Evolutionary conservation across 2,888 invertebrate genomes (phyloP).

Genomic region (Antitype chi): DNA sequence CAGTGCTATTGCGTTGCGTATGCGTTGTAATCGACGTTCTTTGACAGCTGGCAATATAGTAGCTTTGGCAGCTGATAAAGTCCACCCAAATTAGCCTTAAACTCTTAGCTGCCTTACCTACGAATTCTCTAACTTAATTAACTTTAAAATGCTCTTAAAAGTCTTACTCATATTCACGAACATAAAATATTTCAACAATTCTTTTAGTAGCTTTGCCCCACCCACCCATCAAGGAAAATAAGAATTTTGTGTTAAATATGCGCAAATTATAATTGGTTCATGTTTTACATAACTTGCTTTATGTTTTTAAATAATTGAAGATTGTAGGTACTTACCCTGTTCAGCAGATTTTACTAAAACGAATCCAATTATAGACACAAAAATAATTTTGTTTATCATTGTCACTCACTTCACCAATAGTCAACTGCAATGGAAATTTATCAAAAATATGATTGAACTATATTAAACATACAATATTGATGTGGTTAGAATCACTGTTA

Average conservation of each 20-base stretch:
- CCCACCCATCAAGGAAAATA: constrained; percentile 44
- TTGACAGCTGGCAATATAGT: no score
- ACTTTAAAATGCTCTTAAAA: background rate
- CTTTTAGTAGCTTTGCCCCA: background rate
- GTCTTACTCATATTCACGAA: background rate
- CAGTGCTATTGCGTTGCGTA: background rate
- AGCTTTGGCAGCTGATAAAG: background rate
- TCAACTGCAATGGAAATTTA: constrained; percentile 5
- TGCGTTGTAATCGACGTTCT: background rate
- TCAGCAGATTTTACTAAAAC: constrained; percentile 9
- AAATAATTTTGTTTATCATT: constrained; percentile 28
- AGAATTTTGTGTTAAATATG: background rate
- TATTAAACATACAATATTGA: background rate
- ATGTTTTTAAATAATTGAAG: background rate
- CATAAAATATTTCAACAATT: constrained; percentile 1
- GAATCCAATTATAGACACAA: constrained; percentile 31
- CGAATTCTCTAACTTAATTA: no score
- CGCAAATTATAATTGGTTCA: background rate
- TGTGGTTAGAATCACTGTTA: constrained; percentile 31
- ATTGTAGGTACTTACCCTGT: constrained; percentile 30
- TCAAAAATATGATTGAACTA: constrained; percentile 11
- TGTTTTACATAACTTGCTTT: background rate
- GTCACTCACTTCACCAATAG: constrained; percentile 27
- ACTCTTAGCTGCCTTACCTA: background rate
- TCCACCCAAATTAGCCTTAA: background rate